Conservation (phyloP, 2,113 vertebrate species). For the Falco punctatus region DNA sequence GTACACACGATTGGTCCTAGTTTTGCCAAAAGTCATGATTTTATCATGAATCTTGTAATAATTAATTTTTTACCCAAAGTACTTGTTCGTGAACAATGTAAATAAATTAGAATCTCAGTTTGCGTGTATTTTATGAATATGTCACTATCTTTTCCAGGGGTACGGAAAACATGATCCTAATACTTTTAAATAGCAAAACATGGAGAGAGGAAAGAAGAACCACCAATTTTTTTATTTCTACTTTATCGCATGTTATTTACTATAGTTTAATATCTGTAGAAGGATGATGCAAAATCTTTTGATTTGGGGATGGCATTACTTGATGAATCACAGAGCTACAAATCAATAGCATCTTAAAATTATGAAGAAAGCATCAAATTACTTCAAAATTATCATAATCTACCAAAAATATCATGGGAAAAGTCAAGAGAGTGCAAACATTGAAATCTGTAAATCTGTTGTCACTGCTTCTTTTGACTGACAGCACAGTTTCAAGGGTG, state of each 20-base stretch:
- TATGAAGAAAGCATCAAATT: not conserved
- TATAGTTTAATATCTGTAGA: not conserved
- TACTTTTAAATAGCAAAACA: not conserved
- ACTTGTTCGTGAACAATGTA: not conserved
- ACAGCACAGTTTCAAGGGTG: not conserved
- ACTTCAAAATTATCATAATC: not conserved
- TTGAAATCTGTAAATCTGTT: not conserved
- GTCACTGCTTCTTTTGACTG: not conserved
- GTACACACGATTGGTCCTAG: not conserved
- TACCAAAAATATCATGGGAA: not conserved
- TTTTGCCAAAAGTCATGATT: slow-evolving; percentile 1
- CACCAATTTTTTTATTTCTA: not conserved
- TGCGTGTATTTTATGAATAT: not conserved
- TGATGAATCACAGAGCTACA: not conserved
- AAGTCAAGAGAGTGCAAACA: not conserved
- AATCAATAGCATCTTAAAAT: not conserved
- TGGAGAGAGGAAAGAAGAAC: not conserved
- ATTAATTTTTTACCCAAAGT: not conserved
- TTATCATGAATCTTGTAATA: not conserved
- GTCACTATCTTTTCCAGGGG: not conserved
- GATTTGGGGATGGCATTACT: not conserved
- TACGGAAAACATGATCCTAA: not conserved
- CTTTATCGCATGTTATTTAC: not conserved
- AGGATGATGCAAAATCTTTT: not conserved
- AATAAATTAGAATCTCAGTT: not conserved